Evolutionary conservation across 2,888 invertebrate species (phyloP).

Genomic region (Dryobota labecula): DNA sequence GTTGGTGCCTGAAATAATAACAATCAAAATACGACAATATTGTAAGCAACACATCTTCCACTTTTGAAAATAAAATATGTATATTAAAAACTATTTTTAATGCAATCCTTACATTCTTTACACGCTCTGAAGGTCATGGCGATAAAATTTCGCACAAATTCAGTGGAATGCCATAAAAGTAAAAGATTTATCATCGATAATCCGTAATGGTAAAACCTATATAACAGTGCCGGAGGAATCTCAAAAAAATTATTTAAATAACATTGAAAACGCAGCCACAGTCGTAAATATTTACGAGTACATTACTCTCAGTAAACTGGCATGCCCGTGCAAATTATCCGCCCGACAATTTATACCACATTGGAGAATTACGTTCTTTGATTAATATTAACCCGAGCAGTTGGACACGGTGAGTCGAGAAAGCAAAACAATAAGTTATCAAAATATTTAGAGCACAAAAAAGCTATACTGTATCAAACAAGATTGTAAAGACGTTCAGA

Average conservation of each 20-base stretch:
- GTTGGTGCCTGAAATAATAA: conserved; percentile 52
- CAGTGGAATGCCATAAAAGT: conserved; percentile 77
- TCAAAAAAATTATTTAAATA: conserved; percentile 85
- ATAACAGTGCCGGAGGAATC: conserved; percentile 70
- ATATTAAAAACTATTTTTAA: conserved; percentile 20
- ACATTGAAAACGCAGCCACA: conserved; percentile 82
- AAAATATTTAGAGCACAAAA: conserved; percentile 71
- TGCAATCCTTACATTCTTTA: conserved; percentile 42
- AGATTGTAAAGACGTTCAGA: conserved; percentile 29
- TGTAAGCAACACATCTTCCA: conserved; percentile 17
- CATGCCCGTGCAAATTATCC: conserved; percentile 82
- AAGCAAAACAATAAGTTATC: conserved; percentile 65
- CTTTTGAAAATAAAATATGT: conserved; percentile 30
- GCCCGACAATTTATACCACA: conserved; percentile 72
- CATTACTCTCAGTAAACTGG: conserved; percentile 86
- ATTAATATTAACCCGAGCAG: conserved; percentile 63
- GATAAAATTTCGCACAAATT: conserved; percentile 70
- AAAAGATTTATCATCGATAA: conserved; percentile 80
- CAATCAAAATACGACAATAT: conserved; percentile 39
- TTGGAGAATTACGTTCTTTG: conserved; percentile 65
- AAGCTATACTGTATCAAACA: conserved; percentile 38
- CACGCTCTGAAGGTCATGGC: conserved; percentile 53
- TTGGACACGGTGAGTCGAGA: conserved; percentile 38
- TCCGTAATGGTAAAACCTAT: conserved; percentile 73
- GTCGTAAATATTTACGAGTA: conserved; percentile 89